phyloP scores from a whole-genome alignment of 2,113 vertebrate genomes.

The Phycodurus eques region DNA sequence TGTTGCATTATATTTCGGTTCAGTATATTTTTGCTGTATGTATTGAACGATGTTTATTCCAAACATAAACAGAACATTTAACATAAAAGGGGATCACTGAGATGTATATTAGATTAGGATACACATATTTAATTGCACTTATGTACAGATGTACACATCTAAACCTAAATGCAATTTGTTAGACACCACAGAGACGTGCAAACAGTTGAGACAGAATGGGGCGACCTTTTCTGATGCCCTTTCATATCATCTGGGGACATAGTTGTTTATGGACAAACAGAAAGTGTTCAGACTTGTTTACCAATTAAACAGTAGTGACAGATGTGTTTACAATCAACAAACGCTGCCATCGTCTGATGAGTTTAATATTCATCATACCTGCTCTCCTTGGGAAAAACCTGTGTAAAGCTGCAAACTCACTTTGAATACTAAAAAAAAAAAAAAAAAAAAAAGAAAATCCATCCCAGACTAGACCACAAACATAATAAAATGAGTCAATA shows the following conservation, averaged over 20 bases:
- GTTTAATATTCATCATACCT: constrained; percentile 71
- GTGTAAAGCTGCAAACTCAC: constrained; percentile 11
- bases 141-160: constrained; percentile 1
- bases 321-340: constrained; percentile 71
- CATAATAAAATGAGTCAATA: not conserved
- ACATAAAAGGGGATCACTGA: not conserved
- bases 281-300: constrained; percentile 67
- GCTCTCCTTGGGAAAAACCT: constrained; percentile 34
- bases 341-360: constrained; percentile 54
- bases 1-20: too few relatives aligned
- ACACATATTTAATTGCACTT: not conserved
- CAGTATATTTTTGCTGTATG: too few relatives aligned
- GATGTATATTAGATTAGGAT: not conserved
- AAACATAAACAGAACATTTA: not conserved
- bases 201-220: constrained; percentile 30
- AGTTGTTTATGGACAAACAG: constrained; percentile 68
- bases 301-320: constrained; percentile 68
- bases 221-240: constrained; percentile 64
- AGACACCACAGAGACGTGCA: constrained; percentile 13
- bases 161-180: constrained; percentile 42
- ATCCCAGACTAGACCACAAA: not conserved
- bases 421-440: constrained; percentile 18
- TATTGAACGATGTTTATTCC: not conserved
- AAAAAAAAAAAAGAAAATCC: not conserved
- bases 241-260: constrained; percentile 67